Base-by-base conservation (phyloP, 2,797 vertebrate species). In the Carcharodon carcharias region DNA sequence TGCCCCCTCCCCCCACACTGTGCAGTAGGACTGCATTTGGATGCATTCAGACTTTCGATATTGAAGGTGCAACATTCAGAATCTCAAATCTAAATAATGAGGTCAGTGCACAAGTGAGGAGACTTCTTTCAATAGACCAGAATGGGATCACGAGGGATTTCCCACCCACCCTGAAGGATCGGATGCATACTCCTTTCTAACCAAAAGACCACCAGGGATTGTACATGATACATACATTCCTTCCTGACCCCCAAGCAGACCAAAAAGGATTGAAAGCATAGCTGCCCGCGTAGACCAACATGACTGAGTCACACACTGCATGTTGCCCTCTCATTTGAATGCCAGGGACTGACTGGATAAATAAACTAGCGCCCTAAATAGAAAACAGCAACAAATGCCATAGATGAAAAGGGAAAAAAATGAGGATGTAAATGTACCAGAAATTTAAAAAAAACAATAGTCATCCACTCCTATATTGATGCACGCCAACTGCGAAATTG, bases 21-120 rank as follows among this genome's bases (percentile, higher is more conserved):
- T 91, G 56, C 56, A 91, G 31, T n/a, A 91, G 31, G 88, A 93
- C 63, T 67, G 91, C 91, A 93, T 93, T 93, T 67, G 63, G 91
- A n/a, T 40, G 50, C 91, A 93, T 65, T 65, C 61, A 92, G 89
- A 63, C 58, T 65, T 92, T n/a, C 7, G 61, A 92, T 92, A 63
- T 92, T 45, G 61, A 93, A 21, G 45, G 91, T 40, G 21, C 91
- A 67, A 93, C 63, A 93, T 93, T 93, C 91, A 65, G 58, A 67
- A 40, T 45, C 91, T 67, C 67, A 93, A 93, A 67, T 93, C 91
- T 61, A 93, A 93, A 67, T 93, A 67, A 93, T 67, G 26, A 45
- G 61, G 61, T 93, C 40, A 65, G 9, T 93, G 63, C 82, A 85
- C 82, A 50, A 85, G 80, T 85, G 80, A 85, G 80, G 80, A 85